Percentiles rank a stretch among this genome's conserved stretches.
Conservation (phyloP, 1,140 invertebrate genomes). For the roundworm (Caenorhabditis elegans) region WBcel235 BX284604.4:6843001-6843500, state of each 20-base stretch:
- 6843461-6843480: constrained; percentile 3
- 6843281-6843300: constrained; percentile 4
- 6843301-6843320: background rate
- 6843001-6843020: constrained; percentile 18
- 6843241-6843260: background rate
- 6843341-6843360: no score
- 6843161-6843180: no score
- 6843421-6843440: constrained; percentile 1
- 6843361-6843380: no score
- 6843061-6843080: background rate
- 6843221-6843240: constrained; percentile 11
- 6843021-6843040: background rate
- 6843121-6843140: background rate
- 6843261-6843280: constrained; percentile 9
- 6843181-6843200: no score
- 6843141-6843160: background rate
- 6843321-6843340: no score
- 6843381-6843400: no score
- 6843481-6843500: background rate
- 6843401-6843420: background rate
- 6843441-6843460: background rate
- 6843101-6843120: constrained; percentile 3
- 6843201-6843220: background rate
- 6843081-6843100: background rate
- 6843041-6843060: background rate